Base-by-base conservation (phyloP, 1,140 invertebrate species). In the Oppia nitens region DNA sequence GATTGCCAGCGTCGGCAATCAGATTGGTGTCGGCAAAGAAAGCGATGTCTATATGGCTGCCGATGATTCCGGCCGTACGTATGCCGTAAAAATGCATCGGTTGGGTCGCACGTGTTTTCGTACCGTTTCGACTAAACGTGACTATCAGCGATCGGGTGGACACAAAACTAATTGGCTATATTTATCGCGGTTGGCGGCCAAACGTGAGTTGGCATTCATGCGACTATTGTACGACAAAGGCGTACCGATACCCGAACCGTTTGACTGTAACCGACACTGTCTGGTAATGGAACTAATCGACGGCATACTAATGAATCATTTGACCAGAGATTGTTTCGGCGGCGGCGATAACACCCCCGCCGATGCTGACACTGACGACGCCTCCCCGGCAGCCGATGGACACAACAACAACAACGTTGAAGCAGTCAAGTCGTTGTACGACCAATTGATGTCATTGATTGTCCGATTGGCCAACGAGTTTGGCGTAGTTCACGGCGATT, bases 21-120 rank as follows among this genome's bases (percentile, higher is more conserved):
- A 98, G 75, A 98, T 99, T 69, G 96, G 95, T 45, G 87, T 96
- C 51, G 96, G 94, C 25, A 98, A 98, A 75, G 94, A 98, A 72
- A 97, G 79, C 27, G 77, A 76, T 72, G 70, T 68, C 29, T 72
- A 67, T 64, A 63, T 71, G 27, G 68, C 65, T 6, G 60, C 21
- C 20, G 21, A 47, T 12, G 57, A 57, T 27, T 27, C 64, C 63
- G 67, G 47, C 84, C 55, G 92, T 28, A 27, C n/a, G 20, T 63
- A 50, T 61, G 57, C 59, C 40, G 20, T 65, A 0, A 60, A 59
- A 53, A 56, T 63, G 72, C 74, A 40, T 67, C 83, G 92, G 67
- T 73, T 98, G 28, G 94, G 94, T 1, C 77, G 93, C 57, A 95
- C 84, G 12, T 98, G 91, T 64, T 98, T 98, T 67, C 77, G 94